Base-by-base conservation (phyloP, 2,797 vertebrate species). In the Anisognathus igniventris region DNA sequence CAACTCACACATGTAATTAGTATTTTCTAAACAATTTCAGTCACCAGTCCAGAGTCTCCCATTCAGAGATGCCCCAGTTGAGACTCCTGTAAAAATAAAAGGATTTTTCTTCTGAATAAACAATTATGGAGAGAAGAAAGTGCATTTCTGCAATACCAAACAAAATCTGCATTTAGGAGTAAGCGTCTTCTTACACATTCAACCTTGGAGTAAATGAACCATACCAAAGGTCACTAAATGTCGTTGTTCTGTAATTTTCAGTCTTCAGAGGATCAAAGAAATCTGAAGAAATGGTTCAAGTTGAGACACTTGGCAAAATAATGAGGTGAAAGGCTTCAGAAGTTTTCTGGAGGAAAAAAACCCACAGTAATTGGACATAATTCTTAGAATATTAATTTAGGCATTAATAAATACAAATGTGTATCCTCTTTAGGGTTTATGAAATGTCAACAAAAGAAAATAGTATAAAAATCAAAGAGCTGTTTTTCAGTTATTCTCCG, bases 391-490 rank as follows among this genome's bases (percentile, higher is more conserved):
- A 25, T 56, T 90, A 9, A 53, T 57, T 74, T 75, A 75, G 51
- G 31, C 25, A 73, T 81, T 65, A 85, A 54, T 83, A 58, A 92
- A 81, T 50, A 78, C 75, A 93, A 90, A 72, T 33, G 8, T 51
- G 14, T 56, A 82, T 75, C 37, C 16, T 35, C 80, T 58, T 92
- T 66, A 70, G 31, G 23, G 47, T 54, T 75, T 66, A 53, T 44
- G 58, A 95, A 90, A 86, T 39, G 40, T 51, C 82, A 86, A 53
- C 65, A 90, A 14, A 88, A 78, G 23, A 82, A 91, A 91, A 68
- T 0, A 42, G 23, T 39, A 47, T 37, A 50, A 85, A 80, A 40
- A 5, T 4, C 9, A 57, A 77, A 81, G 40, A 86, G 47, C 33
- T 81, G 25, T 3, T 92, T 83, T 86, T 61, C 56, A 62, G 37